Base-by-base conservation (phyloP, 2,888 invertebrate species). In the Pardosa pseudoannulata region DNA sequence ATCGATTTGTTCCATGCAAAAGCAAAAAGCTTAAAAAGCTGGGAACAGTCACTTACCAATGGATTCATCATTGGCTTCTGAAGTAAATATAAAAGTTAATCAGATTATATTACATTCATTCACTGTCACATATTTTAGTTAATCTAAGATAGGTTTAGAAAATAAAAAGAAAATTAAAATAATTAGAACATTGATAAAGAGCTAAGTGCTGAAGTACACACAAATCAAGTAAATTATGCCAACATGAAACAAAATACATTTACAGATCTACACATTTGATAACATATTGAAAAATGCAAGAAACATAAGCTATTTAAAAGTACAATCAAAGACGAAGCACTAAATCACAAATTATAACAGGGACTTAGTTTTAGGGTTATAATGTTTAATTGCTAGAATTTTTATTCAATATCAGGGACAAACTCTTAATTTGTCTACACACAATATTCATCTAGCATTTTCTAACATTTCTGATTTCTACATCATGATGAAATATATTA, bases 81-180 rank as follows among this genome's bases (percentile, higher is more conserved):
- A 72, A 88, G 82, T 78, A 83, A 71, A 88, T 50, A 83, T 36
- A 88, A 88, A 83, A 74, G 68, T 75, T 79, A 79, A 83, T 83
- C 62, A 83, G 85, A 72, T 41, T 56, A 23, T 56, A 23, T 23
- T 56, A 56, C 5, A 23, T 36, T 36, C 9, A 36, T 7, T 36
- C 36, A 36, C 36, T 36, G 5, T 50, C n/a, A 50, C 50, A 50
- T n/a, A n/a, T 9, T 65, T 31, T 11, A 65, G 31, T 65, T 65
- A 65, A 65, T 65, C n/a, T 65, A 28, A 65, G 29, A 65, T 23
- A 27, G 27, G 5, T 29, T 29, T 29, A 31, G 23, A 29, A 56
- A 23, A 5, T 23, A 19, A 56, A 56, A 23, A 56, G 3, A 6
- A 56, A 3, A 23, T 23, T 16, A 23, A 56, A 56, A 56, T 23